Conservation (phyloP, 2,888 invertebrate species). For the Phortica okadai region DNA sequence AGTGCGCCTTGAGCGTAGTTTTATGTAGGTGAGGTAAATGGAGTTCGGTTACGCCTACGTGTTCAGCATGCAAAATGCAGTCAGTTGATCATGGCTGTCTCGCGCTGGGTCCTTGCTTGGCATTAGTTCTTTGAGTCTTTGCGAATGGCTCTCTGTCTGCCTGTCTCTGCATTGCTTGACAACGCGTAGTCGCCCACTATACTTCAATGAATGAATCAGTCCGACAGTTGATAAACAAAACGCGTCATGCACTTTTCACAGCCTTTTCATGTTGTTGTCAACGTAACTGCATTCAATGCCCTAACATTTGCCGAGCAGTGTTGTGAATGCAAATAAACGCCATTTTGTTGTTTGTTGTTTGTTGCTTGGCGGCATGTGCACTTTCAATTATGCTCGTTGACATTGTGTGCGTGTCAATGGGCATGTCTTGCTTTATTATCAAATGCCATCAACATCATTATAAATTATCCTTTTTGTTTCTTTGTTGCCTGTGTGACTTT, state of each 20-base stretch:
- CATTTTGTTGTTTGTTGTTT: slow-evolving; percentile 30
- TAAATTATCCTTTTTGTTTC: too few relatives aligned
- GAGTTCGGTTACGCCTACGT: slow-evolving; percentile 41
- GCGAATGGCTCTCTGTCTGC: background rate
- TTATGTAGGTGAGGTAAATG: background rate
- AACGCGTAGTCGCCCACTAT: background rate
- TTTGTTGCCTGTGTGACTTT: too few relatives aligned
- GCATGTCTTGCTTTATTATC: background rate
- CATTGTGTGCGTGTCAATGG: slow-evolving; percentile 36
- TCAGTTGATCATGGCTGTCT: background rate
- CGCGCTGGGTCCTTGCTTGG: background rate
- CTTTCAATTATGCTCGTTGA: slow-evolving; percentile 46
- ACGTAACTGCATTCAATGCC: background rate
- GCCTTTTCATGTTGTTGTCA: background rate
- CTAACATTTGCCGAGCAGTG: background rate
- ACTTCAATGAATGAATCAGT: background rate
- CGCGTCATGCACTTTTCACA: background rate
- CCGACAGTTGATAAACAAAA: background rate
- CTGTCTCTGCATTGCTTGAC: background rate
- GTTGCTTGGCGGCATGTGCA: slow-evolving; percentile 19
- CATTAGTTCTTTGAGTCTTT: background rate
- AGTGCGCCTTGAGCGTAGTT: background rate
- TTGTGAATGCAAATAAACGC: slow-evolving; percentile 35
- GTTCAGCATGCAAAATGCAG: slow-evolving; percentile 40
- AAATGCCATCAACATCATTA: background rate